Conservation (phyloP, 2,888 invertebrate genomes). For the Cybosia mesomella region DNA sequence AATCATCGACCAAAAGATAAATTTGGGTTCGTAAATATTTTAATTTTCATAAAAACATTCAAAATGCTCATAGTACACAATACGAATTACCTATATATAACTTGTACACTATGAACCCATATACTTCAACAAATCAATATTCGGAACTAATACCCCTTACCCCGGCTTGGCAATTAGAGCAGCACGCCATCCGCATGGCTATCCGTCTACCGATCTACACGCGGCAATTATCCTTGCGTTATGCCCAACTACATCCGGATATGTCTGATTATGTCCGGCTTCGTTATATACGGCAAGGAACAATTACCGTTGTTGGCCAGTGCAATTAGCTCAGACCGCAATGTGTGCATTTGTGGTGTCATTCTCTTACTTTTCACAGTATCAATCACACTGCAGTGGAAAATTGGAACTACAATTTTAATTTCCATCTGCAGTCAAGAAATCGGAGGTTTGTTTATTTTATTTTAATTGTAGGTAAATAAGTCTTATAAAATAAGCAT, state of each 20-base stretch:
- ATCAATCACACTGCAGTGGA: neutral
- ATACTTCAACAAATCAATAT: conserved; percentile 57
- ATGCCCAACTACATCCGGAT: conserved; percentile 33
- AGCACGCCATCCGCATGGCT: conserved; percentile 64
- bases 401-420: neutral
- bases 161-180: conserved; percentile 71
- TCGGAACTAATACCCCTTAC: conserved; percentile 63
- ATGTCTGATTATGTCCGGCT: conserved; percentile 27
- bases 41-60: neutral
- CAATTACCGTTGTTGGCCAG: conserved; percentile 47
- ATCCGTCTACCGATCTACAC: conserved; percentile 75
- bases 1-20: no score
- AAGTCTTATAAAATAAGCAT: neutral
- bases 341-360: conserved; percentile 4
- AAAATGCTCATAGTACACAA: neutral
- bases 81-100: neutral
- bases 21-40: no score
- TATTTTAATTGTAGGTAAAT: no score
- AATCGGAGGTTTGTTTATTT: neutral
- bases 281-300: conserved; percentile 45
- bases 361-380: neutral
- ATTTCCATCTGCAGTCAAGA: neutral
- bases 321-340: conserved; percentile 11
- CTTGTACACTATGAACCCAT: neutral
- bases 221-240: conserved; percentile 67